Base-by-base conservation (phyloP, 2,797 vertebrate species). In the Hippocampus kuda region DNA sequence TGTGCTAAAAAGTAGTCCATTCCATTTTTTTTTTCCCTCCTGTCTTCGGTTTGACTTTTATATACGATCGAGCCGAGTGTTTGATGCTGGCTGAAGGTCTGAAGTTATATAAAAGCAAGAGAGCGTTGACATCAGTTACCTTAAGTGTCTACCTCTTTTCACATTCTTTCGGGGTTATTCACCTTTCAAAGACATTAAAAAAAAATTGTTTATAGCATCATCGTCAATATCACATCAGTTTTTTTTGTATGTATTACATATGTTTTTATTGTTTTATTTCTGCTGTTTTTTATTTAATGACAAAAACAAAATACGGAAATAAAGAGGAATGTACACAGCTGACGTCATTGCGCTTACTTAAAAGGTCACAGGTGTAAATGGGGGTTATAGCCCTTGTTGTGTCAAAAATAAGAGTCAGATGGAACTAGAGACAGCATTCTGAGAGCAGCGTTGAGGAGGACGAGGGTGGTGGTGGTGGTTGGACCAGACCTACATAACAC, bases 201-300 rank as follows among this genome's bases (percentile, higher is more conserved):
- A 15, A 34, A 16, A 34, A 44, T 46, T 64, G 62, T 64, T 64
- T 44, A 61, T 27, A 13, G 38, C 9, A 8, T 42, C 34, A 38
- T 38, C 34, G 34, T 38, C 34, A 62, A 34, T 15, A 41, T 62
- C 62, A 64, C 57, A 16, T 60, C 57, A 26, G 22, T 65, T 48
- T 65, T 34, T 34, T 38, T 65, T 27, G 24, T 11, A 48, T 49
- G 44, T 18, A 27, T 65, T 48, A 48, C 38, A n/a, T 62, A 34
- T 63, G 42, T 42, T 38, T 62, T 63, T 59, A 59, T 59, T 57
- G 56, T 22, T 34, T 38, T 42, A 42, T 64, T 64, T 64, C n/a
- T 65, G 63, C 44, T 65, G 63, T 65, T 44, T 64, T 65, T 48
- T 49, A 48, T 65, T 65, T 65, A 65, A 48, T 49, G 15, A 26